A percentile compares a stretch with the other conserved stretches of the same genome.
Evolutionary conservation across 2,113 vertebrate genomes (phyloP).

Genomic region (Callionymus lyra): DNA sequence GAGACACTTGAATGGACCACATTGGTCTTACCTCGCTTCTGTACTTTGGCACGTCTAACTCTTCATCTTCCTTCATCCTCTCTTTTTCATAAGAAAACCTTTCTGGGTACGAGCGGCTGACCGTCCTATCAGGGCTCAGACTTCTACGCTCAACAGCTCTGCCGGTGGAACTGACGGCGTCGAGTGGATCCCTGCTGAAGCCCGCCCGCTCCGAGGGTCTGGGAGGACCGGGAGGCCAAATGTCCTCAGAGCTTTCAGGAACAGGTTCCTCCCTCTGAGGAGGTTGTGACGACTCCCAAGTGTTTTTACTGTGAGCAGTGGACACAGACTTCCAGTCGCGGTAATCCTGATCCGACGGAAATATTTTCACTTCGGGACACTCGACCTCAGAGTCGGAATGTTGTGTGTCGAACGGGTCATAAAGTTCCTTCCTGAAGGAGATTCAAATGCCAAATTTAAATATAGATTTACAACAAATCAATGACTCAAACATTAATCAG

Average conservation of each 20-base stretch:
- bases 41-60: constrained; percentile 12
- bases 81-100: constrained; percentile 20
- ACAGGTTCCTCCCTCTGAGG: constrained; percentile 1
- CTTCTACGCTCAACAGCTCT: constrained; percentile 10
- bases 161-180: background rate
- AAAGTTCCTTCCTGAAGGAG: constrained; percentile 35
- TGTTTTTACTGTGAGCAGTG: background rate
- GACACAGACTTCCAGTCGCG: background rate
- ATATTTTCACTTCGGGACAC: background rate
- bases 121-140: constrained; percentile 17
- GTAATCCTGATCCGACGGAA: background rate
- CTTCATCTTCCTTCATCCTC: constrained; percentile 21
- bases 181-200: constrained; percentile 5
- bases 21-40: constrained; percentile 24
- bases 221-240: constrained; percentile 2
- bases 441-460: background rate
- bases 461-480: too few species aligned
- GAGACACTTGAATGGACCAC: background rate
- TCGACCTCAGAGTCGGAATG: background rate
- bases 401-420: constrained; percentile 36
- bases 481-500: too few species aligned
- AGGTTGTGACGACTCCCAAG: constrained; percentile 8
- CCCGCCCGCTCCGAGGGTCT: background rate
- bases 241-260: constrained; percentile 1
- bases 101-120: constrained; percentile 2